phyloP scores from a whole-genome alignment of 2,113 vertebrate species.

The Cyphomyrus plagiostoma region DNA sequence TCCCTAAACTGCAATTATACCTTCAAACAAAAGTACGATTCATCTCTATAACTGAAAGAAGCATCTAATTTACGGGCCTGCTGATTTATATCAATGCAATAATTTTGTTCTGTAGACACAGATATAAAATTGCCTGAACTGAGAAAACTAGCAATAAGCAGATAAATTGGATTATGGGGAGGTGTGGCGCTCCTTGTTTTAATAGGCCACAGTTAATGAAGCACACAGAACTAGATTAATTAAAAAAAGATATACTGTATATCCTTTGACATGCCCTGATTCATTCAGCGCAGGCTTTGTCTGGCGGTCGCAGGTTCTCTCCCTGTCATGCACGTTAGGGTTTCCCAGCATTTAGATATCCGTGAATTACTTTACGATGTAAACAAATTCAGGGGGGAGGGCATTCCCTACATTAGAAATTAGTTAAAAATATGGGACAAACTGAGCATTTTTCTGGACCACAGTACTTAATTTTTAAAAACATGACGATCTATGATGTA shows the following conservation, averaged over 20 bases:
- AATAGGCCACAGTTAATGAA: background rate
- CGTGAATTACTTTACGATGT: background rate
- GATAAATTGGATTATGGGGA: background rate
- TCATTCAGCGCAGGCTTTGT: background rate
- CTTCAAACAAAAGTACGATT: slow-evolving; percentile 6
- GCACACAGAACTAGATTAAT: background rate
- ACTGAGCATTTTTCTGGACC: background rate
- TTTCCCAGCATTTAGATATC: background rate
- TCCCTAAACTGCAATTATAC: background rate
- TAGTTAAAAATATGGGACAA: background rate
- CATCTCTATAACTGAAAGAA: background rate
- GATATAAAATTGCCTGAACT: background rate
- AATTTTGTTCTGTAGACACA: background rate
- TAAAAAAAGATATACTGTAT: slow-evolving; percentile 1
- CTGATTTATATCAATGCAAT: background rate
- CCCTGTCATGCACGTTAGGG: background rate
- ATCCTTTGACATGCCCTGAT: background rate
- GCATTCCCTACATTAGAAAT: background rate
- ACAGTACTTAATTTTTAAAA: background rate
- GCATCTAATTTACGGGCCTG: background rate
- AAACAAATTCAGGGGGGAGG: background rate
- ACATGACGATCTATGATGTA: background rate
- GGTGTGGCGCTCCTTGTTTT: background rate
- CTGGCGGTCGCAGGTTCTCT: background rate
- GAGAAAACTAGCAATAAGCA: slow-evolving; percentile 2